A percentile compares a stretch with the other conserved stretches of the same genome.
Evolutionary conservation across 2,797 vertebrate genomes (phyloP).

Genomic region (Loris lydekkerianus): DNA sequence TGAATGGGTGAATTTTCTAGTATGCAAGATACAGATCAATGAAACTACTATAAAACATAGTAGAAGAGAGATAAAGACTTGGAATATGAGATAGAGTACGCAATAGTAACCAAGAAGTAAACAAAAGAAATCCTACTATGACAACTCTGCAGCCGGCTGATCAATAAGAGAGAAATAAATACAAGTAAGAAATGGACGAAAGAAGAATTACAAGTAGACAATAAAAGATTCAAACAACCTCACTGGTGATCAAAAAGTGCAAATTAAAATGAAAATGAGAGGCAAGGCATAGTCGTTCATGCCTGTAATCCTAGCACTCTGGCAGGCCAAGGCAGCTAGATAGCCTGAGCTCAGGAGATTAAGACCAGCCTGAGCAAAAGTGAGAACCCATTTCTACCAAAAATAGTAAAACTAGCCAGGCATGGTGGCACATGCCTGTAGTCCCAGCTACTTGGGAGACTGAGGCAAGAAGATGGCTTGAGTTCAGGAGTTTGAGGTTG

Average conservation of each 20-base stretch:
- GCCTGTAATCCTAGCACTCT: too few species aligned
- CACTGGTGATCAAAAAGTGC: neutral
- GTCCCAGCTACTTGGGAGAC: too few species aligned
- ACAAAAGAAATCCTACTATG: neutral
- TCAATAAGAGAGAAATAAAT: neutral
- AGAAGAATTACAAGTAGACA: neutral
- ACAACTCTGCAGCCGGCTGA: neutral
- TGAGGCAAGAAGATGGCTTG: too few species aligned
- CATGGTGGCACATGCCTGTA: too few species aligned
- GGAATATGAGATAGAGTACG: neutral
- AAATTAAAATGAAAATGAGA: slow-evolving; percentile 38
- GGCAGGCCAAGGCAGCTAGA: too few species aligned
- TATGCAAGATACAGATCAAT: neutral
- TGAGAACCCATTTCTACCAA: too few species aligned
- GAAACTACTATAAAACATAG: neutral
- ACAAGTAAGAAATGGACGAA: slow-evolving; percentile 3
- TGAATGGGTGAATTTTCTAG: neutral
- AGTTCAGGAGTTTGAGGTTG: too few species aligned
- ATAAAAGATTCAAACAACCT: neutral
- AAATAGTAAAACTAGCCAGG: too few species aligned
- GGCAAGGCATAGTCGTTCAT: too few species aligned
- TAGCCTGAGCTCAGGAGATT: too few species aligned
- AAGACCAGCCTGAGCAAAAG: too few species aligned
- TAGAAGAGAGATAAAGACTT: neutral
- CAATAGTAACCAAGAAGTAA: neutral